Conservation (phyloP, 2,113 vertebrate species). For the Hyperoodon ampullatus region DNA sequence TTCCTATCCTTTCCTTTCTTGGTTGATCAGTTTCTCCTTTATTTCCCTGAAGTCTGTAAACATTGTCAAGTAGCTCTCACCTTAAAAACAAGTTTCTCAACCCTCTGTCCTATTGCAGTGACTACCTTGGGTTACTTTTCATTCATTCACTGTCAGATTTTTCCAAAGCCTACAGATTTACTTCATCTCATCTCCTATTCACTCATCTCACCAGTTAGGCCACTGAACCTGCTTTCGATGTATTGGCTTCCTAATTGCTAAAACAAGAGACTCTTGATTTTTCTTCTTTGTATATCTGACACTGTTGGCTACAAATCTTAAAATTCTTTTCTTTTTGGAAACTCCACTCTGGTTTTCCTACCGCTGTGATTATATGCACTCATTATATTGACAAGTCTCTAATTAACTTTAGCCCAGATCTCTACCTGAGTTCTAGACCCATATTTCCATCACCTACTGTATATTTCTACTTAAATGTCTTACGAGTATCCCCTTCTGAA, state of each 20-base stretch:
- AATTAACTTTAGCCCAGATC: not conserved
- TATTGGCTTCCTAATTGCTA: not conserved
- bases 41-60: not conserved
- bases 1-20: not conserved
- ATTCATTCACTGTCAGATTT: not conserved
- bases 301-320: not conserved
- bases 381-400: not conserved
- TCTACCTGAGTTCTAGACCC: not conserved
- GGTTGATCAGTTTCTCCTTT: constrained; percentile 7
- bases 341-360: not conserved
- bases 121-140: not conserved
- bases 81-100: constrained; percentile 8
- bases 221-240: not conserved
- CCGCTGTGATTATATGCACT: not conserved
- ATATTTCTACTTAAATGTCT: constrained; percentile 12
- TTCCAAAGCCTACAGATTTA: not conserved
- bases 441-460: not conserved
- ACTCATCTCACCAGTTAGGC: not conserved
- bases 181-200: not conserved
- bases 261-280: not conserved
- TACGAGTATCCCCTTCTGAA: not conserved
- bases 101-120: not conserved
- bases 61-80: not conserved
- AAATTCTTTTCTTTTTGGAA: constrained; percentile 13
- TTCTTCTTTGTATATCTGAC: not conserved